A percentile compares a stretch with the other conserved stretches of the same genome.
These are phyloP conservation scores for Hassar affinis DNA, from an alignment of 2,113 vertebrate species.

Conservation along the genomic window DNA sequence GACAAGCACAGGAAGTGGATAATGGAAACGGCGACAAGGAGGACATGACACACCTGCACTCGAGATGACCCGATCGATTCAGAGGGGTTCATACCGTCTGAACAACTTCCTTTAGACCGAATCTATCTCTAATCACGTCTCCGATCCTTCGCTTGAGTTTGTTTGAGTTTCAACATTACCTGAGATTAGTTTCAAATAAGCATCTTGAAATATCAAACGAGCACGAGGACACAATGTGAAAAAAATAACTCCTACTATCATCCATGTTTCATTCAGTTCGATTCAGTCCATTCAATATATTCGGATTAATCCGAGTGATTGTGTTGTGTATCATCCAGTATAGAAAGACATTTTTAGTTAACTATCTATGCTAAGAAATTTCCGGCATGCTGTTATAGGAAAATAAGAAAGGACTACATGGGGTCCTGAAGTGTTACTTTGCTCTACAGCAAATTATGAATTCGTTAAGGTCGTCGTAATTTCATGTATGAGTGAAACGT, in stretches of 20 bases:
- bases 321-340: not conserved
- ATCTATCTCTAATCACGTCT: not conserved
- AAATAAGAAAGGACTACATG: not conserved
- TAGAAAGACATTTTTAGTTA: not conserved
- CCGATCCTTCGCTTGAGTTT: not conserved
- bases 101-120: not conserved
- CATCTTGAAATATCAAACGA: not conserved
- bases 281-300: not conserved
- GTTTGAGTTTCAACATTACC: not conserved
- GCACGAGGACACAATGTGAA: too few relatives aligned
- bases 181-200: not conserved
- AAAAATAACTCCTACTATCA: not conserved
- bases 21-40: conserved; percentile 28
- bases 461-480: not conserved
- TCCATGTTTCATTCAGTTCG: not conserved
- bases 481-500: too few relatives aligned
- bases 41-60: conserved; percentile 44
- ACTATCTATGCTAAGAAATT: not conserved
- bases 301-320: not conserved
- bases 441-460: not conserved
- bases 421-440: not conserved
- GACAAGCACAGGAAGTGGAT: conserved; percentile 49
- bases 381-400: not conserved
- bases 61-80: not conserved
- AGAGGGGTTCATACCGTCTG: not conserved